A percentile compares a stretch with the other conserved stretches of the same genome.
Evolutionary conservation across 35 echinoderm and acorn worm species (phyloP).

Genomic region (Heliocidaris erythrogramma): DNA sequence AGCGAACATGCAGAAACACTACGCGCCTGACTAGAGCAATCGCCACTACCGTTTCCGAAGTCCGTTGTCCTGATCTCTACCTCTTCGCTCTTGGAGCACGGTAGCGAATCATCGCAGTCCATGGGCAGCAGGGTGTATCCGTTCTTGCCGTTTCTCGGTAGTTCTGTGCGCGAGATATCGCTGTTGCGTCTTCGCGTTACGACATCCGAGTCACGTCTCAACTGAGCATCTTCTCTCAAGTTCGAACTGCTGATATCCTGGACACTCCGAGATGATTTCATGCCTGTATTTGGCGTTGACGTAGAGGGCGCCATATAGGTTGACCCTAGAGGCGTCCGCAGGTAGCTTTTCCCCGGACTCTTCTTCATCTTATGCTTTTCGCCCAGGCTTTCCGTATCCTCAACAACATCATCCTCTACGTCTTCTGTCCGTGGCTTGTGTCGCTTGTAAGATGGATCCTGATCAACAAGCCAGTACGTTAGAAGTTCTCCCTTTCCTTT

Average conservation of each 20-base stretch:
- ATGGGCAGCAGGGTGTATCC: conserved; percentile 35
- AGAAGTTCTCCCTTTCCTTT: conserved; percentile 90
- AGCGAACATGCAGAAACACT: conserved; percentile 47
- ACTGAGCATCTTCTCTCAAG: conserved; percentile 7
- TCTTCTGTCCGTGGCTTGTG: conserved; percentile 33
- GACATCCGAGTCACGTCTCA: neutral
- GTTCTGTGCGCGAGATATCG: conserved; percentile 28
- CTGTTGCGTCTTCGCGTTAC: conserved; percentile 37
- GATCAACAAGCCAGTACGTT: conserved; percentile 83
- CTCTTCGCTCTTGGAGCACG: conserved; percentile 35
- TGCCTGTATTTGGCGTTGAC: neutral
- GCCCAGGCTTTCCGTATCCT: neutral
- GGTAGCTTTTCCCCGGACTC: conserved; percentile 50
- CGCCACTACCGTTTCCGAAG: conserved; percentile 23
- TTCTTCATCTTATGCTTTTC: conserved; percentile 24
- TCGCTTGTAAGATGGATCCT: conserved; percentile 75
- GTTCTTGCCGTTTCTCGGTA: conserved; percentile 28
- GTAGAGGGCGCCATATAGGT: conserved; percentile 30
- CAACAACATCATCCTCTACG: neutral
- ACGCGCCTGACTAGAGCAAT: conserved; percentile 32
- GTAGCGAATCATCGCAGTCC: conserved; percentile 25
- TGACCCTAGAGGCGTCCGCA: conserved; percentile 35
- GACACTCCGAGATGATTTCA: neutral
- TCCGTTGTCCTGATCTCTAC: conserved; percentile 45
- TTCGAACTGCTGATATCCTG: conserved; percentile 34